A percentile compares a stretch with the other conserved stretches of the same genome.
Conservation (phyloP, 2,888 invertebrate species). For the Watsonalla binaria region DNA sequence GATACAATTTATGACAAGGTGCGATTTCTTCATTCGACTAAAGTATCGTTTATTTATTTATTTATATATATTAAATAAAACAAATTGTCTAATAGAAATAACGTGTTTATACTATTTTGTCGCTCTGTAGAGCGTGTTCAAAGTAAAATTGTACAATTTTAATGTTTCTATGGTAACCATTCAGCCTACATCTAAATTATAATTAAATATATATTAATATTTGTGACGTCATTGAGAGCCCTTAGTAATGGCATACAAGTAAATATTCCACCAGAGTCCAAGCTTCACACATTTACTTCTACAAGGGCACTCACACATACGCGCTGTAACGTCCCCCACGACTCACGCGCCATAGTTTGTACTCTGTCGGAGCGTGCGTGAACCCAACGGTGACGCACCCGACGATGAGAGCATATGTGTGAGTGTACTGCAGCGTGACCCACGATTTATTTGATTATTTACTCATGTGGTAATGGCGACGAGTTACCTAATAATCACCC, state of each 20-base stretch:
- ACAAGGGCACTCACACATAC: no score
- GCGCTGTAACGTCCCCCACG: no score
- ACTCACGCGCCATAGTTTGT: no score
- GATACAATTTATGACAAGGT: conserved; percentile 42
- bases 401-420: no score
- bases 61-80: conserved; percentile 15
- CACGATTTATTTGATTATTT: no score
- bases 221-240: conserved; percentile 31
- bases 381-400: no score
- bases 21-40: conserved; percentile 18
- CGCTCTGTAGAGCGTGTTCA: conserved; percentile 25
- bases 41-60: neutral
- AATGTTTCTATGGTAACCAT: conserved; percentile 63
- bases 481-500: no score
- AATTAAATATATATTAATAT: conserved; percentile 33
- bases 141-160: conserved; percentile 57
- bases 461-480: no score
- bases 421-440: no score
- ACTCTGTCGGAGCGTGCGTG: no score
- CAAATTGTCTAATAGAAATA: conserved; percentile 20
- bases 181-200: conserved; percentile 50
- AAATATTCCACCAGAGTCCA: no score
- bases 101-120: conserved; percentile 25
- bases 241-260: neutral
- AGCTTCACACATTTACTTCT: no score